These are phyloP conservation scores for Epinephelus malabaricus DNA, from an alignment of 2,797 vertebrate species.

Conservation along the genomic window DNA sequence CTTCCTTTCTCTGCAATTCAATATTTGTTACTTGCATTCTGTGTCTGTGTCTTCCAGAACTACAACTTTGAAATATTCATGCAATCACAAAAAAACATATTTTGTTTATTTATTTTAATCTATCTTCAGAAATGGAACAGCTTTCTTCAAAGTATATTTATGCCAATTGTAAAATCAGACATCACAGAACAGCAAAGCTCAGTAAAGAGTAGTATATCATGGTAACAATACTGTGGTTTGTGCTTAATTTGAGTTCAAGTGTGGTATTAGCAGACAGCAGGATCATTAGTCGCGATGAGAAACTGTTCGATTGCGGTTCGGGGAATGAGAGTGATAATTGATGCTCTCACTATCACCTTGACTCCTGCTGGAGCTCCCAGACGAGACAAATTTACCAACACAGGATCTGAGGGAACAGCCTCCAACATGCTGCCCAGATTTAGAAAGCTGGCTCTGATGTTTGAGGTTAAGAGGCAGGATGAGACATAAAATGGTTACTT, in stretches of 20 bases:
- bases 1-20: background rate
- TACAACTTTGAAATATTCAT: background rate
- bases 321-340: conserved; percentile 36
- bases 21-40: background rate
- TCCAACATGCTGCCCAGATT: background rate
- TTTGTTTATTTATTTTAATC: background rate
- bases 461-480: background rate
- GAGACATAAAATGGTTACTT: background rate
- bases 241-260: background rate
- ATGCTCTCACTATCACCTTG: conserved; percentile 24
- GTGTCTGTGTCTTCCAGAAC: conserved; percentile 11
- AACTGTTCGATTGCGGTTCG: conserved; percentile 4
- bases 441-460: conserved; percentile 2
- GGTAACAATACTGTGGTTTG: background rate
- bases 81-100: background rate
- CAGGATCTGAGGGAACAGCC: conserved; percentile 6
- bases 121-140: background rate
- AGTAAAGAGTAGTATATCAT: background rate
- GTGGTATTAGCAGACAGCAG: background rate
- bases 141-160: background rate
- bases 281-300: conserved; percentile 1
- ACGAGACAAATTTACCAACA: conserved; percentile 28
- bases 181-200: background rate
- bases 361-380: conserved; percentile 20
- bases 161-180: background rate